Conservation (phyloP, 2,888 invertebrate genomes). For the Drosophila nigricruria region DNA sequence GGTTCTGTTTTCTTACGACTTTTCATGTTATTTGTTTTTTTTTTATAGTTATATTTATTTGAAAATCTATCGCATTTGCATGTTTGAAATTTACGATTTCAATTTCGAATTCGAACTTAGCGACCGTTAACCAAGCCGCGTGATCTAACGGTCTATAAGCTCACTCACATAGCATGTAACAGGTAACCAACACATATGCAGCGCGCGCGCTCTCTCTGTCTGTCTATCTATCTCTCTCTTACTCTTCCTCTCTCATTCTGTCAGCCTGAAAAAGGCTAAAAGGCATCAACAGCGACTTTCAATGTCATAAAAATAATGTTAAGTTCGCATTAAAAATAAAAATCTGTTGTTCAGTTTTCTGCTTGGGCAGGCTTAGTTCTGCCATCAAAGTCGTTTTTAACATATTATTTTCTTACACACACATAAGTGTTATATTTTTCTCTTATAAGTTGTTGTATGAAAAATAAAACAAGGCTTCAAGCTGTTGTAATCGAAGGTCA, state of each 20-base stretch:
- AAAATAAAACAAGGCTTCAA: not conserved
- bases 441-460: conserved; percentile 3
- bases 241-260: not conserved
- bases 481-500: conserved; percentile 5
- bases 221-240: not conserved
- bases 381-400: conserved; percentile 11
- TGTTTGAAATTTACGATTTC: conserved; percentile 61
- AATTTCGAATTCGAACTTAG: conserved; percentile 13
- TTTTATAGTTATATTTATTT: conserved; percentile 36
- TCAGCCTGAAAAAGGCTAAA: not conserved
- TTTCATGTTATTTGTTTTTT: conserved; percentile 50
- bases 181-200: conserved; percentile 44
- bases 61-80: conserved; percentile 45
- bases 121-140: conserved; percentile 25
- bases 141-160: conserved; percentile 36
- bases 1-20: conserved; percentile 32
- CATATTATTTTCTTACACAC: not conserved
- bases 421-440: conserved; percentile 4
- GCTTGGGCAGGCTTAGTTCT: conserved; percentile 17
- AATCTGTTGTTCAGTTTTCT: conserved; percentile 42
- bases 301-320: conserved; percentile 75
- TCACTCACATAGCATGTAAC: conserved; percentile 38
- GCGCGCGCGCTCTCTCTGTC: not conserved
- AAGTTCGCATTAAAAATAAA: conserved; percentile 63
- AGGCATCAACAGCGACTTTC: conserved; percentile 59